Conservation (phyloP, 1,140 invertebrate genomes). For the Chironomus striatipennis region DNA sequence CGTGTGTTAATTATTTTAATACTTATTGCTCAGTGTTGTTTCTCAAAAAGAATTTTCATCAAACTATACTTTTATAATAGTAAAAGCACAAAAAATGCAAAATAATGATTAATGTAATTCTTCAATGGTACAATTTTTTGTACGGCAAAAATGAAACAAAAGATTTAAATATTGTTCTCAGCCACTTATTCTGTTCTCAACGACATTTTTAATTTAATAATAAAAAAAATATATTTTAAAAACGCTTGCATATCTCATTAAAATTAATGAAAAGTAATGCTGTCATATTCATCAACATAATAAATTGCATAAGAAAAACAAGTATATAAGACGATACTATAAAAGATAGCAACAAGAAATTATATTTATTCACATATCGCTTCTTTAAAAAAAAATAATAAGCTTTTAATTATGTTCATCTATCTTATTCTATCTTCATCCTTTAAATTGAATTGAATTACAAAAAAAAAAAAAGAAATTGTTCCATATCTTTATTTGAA, state of each 20-base stretch:
- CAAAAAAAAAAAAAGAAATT: too few species aligned
- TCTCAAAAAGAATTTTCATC: neutral
- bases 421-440: neutral
- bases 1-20: constrained; percentile 5
- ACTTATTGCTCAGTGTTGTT: neutral
- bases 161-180: neutral
- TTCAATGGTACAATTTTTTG: neutral
- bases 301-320: neutral
- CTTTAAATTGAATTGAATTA: too few species aligned
- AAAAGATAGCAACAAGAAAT: neutral
- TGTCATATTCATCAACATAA: neutral
- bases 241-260: constrained; percentile 12
- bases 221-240: neutral
- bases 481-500: too few species aligned
- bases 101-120: too few species aligned
- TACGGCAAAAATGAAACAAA: neutral
- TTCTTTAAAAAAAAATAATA: neutral
- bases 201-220: neutral
- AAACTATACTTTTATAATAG: neutral
- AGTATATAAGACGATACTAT: too few species aligned
- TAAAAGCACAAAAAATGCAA: neutral
- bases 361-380: neutral
- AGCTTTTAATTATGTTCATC: neutral
- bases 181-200: neutral
- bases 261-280: neutral